Base-by-base conservation (phyloP, 2,888 invertebrate genomes). In the Meganola albula region DNA sequence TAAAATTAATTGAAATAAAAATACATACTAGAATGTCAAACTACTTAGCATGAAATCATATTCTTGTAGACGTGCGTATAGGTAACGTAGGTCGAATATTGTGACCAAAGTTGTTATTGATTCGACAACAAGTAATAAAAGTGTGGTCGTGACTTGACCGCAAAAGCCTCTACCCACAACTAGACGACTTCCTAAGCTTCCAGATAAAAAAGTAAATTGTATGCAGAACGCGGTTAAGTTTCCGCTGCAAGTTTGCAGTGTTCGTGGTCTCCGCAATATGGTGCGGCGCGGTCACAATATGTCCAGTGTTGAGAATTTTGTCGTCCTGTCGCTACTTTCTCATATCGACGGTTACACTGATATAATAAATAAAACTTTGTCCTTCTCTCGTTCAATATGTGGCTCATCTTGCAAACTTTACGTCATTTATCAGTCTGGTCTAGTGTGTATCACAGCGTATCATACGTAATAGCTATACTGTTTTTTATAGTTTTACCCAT, bases 351-450 rank as follows among this genome's bases (percentile, higher is more conserved):
- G 60, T 58, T 58, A 69, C 72, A 63, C 68, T 71, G 73, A 80
- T 83, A 74, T 84, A 83, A 85, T 84, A 85, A 80, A 67, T 62
- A 63, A 76, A 84, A 84, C 74, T 84, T 83, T 52, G 65, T 57
- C 74, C 69, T 67, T 58, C 63, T 65, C 74, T 80, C 75, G 76
- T 83, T 78, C 63, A 70, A 74, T 78, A 84, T 84, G 77, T 79
- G 73, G 60, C 66, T 71, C 73, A 63, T 72, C 78, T 77, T 63
- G 56, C 59, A 58, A 63, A 63, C 67, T 62, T 63, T 41, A 53
- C 58, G 66, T 70, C 69, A 64, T 74, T 73, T 74, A 67, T 77
- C 65, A 67, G 57, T n/a, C n/a, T n/a, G n/a, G n/a, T n/a, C n/a
- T n/a, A n/a, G n/a, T n/a, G n/a, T n/a, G n/a, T n/a, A n/a, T n/a